Base-by-base conservation (phyloP, 2,888 invertebrate species). In the Nomada flava region DNA sequence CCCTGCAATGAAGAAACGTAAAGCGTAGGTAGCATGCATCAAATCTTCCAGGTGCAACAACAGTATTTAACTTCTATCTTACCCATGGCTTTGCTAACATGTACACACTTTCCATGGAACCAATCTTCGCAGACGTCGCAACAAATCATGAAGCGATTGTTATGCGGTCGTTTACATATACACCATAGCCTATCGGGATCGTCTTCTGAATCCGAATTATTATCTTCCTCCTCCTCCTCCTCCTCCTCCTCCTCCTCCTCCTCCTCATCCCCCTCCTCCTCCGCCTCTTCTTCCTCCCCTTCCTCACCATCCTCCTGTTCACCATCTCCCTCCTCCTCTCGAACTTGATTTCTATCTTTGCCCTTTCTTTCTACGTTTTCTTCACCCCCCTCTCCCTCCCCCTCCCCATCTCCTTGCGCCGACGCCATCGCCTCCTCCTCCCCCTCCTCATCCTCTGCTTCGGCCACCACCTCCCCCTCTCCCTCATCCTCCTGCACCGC, bases 71-170 rank as follows among this genome's bases (percentile, higher is more conserved):
- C 44, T 44, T 26, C 11, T 2, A 29, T 47, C 91, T 93, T 91
- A 73, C 98, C 98, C 97, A 98, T 97, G 0, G 97, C 96, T 94
- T 98, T 97, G 26, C 98, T 98, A 60, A 99, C 97, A 89, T 97
- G 98, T 18, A 99, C 98, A 94, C 99, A 99, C 92, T 97, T 98
- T n/a, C 99, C 99, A 93, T 99, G 99, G 93, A 98, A 99, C 99
- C 99, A 99, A 92, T 99, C 98, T 92, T 98, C 98, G 93, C 99
- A 99, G 18, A 96, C 95, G 94, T 99, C 99, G 93, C 99, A 99
- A 93, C 98, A 98, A 90, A 99, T 99, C 99, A 99, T 99, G 93
- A 99, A 99, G 72, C 98, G 95, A 94, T 98, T 98, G 91, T 98
- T 98, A 93, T 98, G 98, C 0, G 99, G 99, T 92, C 98, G 98